Percentiles rank a stretch among this genome's conserved stretches.
phyloP scores from a whole-genome alignment of 2,888 invertebrate genomes.

The Tryphoninae sp. region DNA sequence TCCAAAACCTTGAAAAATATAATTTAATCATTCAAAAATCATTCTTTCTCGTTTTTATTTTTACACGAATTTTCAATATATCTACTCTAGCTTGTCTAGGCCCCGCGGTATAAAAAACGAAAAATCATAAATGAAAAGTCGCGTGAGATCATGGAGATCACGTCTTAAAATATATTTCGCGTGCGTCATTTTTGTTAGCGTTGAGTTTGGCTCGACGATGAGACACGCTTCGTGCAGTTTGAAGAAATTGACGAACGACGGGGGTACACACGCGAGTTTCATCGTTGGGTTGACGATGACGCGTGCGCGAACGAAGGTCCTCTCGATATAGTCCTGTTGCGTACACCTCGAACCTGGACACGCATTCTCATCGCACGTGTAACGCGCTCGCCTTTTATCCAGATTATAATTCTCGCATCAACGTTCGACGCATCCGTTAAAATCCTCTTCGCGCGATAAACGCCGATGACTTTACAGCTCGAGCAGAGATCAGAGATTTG shows the following conservation, averaged over 20 bases:
- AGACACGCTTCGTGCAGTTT: slow-evolving; percentile 46
- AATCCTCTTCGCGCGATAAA: background rate
- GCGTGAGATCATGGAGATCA: slow-evolving; percentile 60
- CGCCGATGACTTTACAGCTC: slow-evolving; percentile 10
- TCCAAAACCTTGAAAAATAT: too few species aligned
- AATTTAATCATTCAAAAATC: too few species aligned
- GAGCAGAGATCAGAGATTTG: slow-evolving; percentile 1
- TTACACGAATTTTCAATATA: background rate
- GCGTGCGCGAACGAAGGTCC: slow-evolving; percentile 38
- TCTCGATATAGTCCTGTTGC: background rate
- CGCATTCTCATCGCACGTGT: background rate
- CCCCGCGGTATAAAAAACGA: background rate
- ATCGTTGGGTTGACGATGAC: slow-evolving; percentile 43
- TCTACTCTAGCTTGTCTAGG: background rate
- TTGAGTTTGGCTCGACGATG: slow-evolving; percentile 45
- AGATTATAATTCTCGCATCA: background rate
- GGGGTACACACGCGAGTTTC: too few species aligned
- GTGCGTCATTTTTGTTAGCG: slow-evolving; percentile 61
- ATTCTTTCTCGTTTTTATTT: background rate
- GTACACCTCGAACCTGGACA: background rate
- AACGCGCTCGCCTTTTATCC: background rate
- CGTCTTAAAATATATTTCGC: slow-evolving; percentile 64
- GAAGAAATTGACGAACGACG: slow-evolving; percentile 56
- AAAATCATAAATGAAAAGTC: slow-evolving; percentile 36
- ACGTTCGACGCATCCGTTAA: background rate